Evolutionary conservation across 2,888 invertebrate genomes (phyloP).

Genomic region (Pachymerium ferrugineum): DNA sequence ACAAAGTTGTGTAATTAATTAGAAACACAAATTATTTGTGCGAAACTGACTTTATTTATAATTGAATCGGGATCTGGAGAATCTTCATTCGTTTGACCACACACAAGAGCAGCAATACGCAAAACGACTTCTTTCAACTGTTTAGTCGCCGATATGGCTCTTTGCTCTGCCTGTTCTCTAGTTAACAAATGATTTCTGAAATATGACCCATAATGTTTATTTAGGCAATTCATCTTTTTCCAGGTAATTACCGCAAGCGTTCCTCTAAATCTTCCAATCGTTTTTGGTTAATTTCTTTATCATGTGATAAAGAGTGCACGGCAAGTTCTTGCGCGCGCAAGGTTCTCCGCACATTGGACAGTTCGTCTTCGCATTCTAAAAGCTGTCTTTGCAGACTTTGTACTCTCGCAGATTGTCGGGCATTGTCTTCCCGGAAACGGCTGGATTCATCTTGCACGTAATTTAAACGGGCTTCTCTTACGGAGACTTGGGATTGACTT

Average conservation of each 20-base stretch:
- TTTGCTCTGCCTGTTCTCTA: conserved; percentile 17
- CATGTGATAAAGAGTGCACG: neutral
- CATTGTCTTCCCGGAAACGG: neutral
- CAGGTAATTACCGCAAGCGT: neutral
- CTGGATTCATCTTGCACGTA: neutral
- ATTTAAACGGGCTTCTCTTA: neutral
- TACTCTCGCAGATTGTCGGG: conserved; percentile 2
- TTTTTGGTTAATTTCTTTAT: neutral
- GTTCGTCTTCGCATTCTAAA: neutral
- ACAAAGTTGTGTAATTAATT: neutral
- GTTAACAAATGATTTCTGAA: neutral
- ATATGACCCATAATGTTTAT: too few species aligned
- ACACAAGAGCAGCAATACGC: neutral
- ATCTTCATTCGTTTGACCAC: neutral
- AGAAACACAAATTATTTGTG: neutral
- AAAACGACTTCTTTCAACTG: neutral
- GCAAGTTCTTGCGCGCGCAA: neutral
- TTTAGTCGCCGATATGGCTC: neutral
- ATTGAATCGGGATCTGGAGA: neutral
- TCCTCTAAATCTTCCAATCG: conserved; percentile 5
- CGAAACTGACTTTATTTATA: neutral
- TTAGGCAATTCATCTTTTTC: too few species aligned
- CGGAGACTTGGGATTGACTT: neutral
- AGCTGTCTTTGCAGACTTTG: neutral
- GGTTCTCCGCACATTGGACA: neutral